Evolutionary conservation across 2,113 vertebrate species (phyloP), one percentile per base, ranked within the genome.

Genomic region (Dipodomys ordii): DNA sequence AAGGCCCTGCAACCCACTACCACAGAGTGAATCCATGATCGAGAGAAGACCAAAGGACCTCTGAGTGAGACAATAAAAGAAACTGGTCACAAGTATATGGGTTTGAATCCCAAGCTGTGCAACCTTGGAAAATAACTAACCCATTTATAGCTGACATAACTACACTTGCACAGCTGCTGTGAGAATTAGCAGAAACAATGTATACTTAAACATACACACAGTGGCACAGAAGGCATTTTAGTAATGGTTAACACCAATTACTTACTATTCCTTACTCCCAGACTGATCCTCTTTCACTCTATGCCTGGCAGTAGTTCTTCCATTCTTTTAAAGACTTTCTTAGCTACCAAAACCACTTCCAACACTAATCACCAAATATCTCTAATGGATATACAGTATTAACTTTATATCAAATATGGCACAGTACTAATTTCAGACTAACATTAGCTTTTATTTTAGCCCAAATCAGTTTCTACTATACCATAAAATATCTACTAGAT

Each of bases 401-500:
- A 57, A 64, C 79, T 46, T 80, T 71, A 85, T 68, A 90, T 62
- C 6, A 73, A 67, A 87, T 64, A 92, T 0, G 73, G 7, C 94
- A 91, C 6, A 91, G 60, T 87, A 7, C 44, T 91, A 77, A 81
- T 18, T 84, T 6, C 2, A 35, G 68, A 77, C 6, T 87, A 57
- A 57, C 15, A 4, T 16, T 67, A 89, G 5, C 44, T 89, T 93
- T 83, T 49, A 53, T 84, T 92, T 92, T 5, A 73, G 57, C n/a
- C 81, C 71, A 76, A 80, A 39, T 91, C 73, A 93, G 67, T 69
- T 91, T 44, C 46, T 72, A 74, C 18, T 64, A 92, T 12, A 90
- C 8, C 69, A 87, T 72, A 90, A 93, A 92, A 39, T 83, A 91
- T 49, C 44, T 88, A 90, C 23, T 73, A 81, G 60, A n/a, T 86